phyloP scores from a whole-genome alignment of 2,797 vertebrate species.

The Huso huso region DNA sequence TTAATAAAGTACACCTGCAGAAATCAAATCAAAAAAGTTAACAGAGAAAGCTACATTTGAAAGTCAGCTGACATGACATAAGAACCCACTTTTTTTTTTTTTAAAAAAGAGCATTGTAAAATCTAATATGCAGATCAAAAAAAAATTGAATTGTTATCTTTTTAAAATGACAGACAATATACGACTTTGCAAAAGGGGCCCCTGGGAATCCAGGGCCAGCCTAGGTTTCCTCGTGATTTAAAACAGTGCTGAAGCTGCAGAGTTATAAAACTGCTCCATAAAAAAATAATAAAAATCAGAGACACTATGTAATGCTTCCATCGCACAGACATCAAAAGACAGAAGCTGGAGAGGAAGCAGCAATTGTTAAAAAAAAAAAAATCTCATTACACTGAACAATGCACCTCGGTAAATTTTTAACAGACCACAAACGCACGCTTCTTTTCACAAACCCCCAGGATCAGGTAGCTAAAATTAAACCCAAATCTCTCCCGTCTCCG shows the following conservation, averaged over 20 bases:
- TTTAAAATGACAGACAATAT: not conserved
- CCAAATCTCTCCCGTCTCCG: conserved; percentile 54
- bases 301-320: not conserved
- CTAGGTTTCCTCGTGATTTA: not conserved
- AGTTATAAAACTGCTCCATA: not conserved
- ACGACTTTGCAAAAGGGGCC: not conserved
- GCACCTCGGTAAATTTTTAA: conserved; percentile 34
- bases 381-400: conserved; percentile 28
- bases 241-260: not conserved
- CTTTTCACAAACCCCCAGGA: conserved; percentile 58
- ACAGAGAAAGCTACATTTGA: not conserved
- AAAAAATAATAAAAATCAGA: not conserved
- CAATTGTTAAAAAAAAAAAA: conserved; percentile 44
- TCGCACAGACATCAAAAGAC: conserved; percentile 22
- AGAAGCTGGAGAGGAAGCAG: conserved; percentile 42
- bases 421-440: conserved; percentile 46
- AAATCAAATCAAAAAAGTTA: not conserved
- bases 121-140: not conserved
- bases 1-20: not conserved
- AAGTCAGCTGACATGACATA: not conserved
- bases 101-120: not conserved
- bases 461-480: conserved; percentile 58
- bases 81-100: not conserved
- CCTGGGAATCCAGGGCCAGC: not conserved
- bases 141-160: not conserved